Conservation (phyloP, 2,797 vertebrate species). For the Acestrorhynchus altus region DNA sequence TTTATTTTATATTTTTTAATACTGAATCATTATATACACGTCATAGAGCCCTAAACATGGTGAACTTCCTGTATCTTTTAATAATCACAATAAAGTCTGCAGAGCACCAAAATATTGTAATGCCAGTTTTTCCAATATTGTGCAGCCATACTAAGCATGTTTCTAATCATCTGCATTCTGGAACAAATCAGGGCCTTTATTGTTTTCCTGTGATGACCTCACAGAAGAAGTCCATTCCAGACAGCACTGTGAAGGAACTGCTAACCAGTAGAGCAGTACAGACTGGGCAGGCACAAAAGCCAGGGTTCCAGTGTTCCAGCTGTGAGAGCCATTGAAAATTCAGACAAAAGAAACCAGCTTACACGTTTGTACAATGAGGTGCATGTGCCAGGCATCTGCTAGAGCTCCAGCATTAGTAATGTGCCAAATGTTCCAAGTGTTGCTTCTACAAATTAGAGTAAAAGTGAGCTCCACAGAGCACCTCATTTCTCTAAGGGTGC, state of each 20-base stretch:
- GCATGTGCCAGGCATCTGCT: background rate
- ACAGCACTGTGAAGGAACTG: background rate
- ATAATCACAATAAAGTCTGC: too few species aligned
- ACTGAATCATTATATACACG: too few species aligned
- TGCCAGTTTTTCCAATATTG: too few species aligned
- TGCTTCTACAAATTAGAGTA: background rate
- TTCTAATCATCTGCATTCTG: background rate
- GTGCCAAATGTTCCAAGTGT: background rate
- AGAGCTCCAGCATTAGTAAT: background rate
- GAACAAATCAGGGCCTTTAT: background rate
- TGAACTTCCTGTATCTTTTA: too few species aligned
- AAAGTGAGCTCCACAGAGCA: background rate
- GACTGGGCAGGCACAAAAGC: background rate
- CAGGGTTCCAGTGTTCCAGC: background rate
- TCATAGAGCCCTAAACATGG: too few species aligned
- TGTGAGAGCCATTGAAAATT: background rate
- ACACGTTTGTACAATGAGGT: background rate
- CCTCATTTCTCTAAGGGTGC: background rate
- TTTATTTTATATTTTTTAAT: too few species aligned
- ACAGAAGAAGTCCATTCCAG: background rate
- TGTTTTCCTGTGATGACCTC: background rate
- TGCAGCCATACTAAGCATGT: too few species aligned
- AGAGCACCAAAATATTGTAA: too few species aligned
- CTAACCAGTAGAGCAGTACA: background rate
- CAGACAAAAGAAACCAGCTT: background rate